Evolutionary conservation across 2,113 vertebrate species (phyloP).

Genomic region (Ctenomys sociabilis): DNA sequence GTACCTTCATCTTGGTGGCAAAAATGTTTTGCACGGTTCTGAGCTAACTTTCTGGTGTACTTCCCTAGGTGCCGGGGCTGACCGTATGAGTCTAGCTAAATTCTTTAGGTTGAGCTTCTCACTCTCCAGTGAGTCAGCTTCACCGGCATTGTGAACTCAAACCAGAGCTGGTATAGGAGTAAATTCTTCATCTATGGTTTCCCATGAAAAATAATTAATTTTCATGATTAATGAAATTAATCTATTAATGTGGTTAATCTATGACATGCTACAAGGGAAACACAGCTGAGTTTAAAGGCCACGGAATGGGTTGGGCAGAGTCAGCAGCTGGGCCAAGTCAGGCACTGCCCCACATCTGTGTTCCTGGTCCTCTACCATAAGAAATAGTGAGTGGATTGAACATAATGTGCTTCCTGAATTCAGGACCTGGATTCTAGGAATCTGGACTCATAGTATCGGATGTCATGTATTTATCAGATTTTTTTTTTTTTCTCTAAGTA

Average conservation of each 20-base stretch:
- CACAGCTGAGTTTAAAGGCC: neutral
- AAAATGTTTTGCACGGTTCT: slow-evolving; percentile 11
- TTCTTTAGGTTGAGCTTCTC: neutral
- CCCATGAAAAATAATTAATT: neutral
- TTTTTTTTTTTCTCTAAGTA: neutral
- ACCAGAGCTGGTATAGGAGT: neutral
- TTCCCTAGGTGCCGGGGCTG: neutral
- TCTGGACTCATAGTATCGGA: neutral
- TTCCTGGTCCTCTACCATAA: neutral
- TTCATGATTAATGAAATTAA: too few species aligned
- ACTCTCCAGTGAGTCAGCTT: neutral
- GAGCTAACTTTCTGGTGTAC: neutral
- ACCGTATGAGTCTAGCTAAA: neutral
- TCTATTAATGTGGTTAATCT: neutral
- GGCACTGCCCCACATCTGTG: neutral
- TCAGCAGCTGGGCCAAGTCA: neutral
- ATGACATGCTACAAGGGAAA: neutral
- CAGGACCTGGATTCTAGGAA: neutral
- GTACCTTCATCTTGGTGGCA: neutral
- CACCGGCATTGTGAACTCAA: neutral
- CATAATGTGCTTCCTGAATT: neutral
- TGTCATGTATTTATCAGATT: neutral
- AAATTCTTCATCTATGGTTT: neutral
- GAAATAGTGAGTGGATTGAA: neutral
- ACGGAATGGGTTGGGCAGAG: neutral